Evolutionary conservation across 2,888 invertebrate genomes (phyloP), one percentile per base, ranked within the genome.

Genomic region (Synanthedon formicaeformis): DNA sequence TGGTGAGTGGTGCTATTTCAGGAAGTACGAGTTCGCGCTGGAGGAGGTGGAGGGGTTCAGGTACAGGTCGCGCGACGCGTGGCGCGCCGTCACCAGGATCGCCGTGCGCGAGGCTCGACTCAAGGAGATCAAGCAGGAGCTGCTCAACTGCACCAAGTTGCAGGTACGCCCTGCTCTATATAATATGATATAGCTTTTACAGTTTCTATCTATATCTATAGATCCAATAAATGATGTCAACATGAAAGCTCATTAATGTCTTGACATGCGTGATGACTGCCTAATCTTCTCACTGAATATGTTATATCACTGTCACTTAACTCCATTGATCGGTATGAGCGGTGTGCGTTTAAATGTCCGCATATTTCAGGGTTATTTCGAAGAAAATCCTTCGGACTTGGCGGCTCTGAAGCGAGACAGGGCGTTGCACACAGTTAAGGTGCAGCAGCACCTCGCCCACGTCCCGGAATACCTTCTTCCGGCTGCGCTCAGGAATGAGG

Each of bases 41-140:
- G 95, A 97, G 58, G 98, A 99, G 83, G 94, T 99, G 51, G 98
- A 99, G 74, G 95, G 98, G 0, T 99, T 99, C 78, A 89, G 95
- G 58, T 98, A 99, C 83, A 89, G 99, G 62, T 94, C 98, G 0
- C 91, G 94, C 70, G 99, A 99, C 88, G 99, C 97, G 3, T 95
- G 98, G 94, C 91, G 94, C 66, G 95, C 97, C 1, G 96, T 98
- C 8, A 99, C 99, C 0, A 91, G 94, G 66, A 93, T 96, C 56
- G 97, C 98, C 0, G 94, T 99, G 2, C 89, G 96, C 50, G 98
- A 99, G 78, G 98, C 98, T 0, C 89, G 99, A 18, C 88, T 99
- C 51, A 96, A 96, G 73, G 99, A 99, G 89, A 99, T 99, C 64
- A 96, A 96, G 76, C 91, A 91, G 55, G 99, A 99, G 86, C 92